Base-by-base conservation (phyloP, 1,140 invertebrate genomes). In the Drosophila tani region DNA sequence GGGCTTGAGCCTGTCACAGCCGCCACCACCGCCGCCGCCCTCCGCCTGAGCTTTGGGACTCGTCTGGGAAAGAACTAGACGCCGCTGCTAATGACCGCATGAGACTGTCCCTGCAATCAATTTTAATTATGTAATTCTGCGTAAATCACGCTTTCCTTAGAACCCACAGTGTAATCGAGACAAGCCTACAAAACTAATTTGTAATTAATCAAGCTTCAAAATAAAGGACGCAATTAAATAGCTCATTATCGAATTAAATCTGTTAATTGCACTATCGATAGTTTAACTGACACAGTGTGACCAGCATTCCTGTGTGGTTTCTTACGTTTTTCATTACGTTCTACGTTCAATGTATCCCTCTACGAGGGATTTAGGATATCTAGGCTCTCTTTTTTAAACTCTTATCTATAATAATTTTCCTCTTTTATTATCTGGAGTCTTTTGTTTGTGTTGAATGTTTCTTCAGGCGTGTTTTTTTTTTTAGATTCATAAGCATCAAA, bases 21-120 rank as follows among this genome's bases (percentile, higher is more conserved):
- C 87, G n/a, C 92, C 92, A 27, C 93, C 93, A 80, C 93, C 93
- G 68, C 94, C 94, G 35, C 94, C 94, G 14, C 93, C 94, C 50
- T 93, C 85, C n/a, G 83, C 80, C 32, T 92, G 67, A 87, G 60
- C 46, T 17, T 63, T 43, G 15, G 38, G 11, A 45, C 8, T 32
- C 32, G 15, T 27, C 32, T 66, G 32, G 59, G 35, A 46, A 29
- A 17, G 21, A 32, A 51, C 19, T 14, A 2, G 43, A 40, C n/a
- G n/a, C 38, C 41, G 15, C 17, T 58, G 27, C 51, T 29, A 27
- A 46, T 27, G 24, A 66, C 57, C 50, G n/a, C 45, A 56, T 40
- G 59, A 58, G 75, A 79, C 75, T 78, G 75, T 57, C 68, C 45
- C 56, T 49, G 76, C 77, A 74, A 74, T 74, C 77, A 79, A 81